A percentile compares a stretch with the other conserved stretches of the same genome.
phyloP scores from a whole-genome alignment of 2,113 vertebrate species.

The Conger conger region DNA sequence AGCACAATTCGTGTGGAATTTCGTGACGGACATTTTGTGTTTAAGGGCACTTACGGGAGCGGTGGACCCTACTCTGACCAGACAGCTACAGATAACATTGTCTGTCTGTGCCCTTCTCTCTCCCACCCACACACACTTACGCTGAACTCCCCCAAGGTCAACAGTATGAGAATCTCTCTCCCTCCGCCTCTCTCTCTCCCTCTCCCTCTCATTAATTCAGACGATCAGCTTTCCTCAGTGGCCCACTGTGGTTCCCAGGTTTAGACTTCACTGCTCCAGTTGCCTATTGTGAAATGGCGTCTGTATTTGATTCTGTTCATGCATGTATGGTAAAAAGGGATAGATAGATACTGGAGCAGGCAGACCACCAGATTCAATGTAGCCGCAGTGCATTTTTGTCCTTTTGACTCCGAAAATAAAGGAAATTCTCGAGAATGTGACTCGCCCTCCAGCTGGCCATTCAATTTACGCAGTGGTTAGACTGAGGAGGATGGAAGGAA shows the following conservation, averaged over 20 bases:
- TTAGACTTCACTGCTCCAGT: slow-evolving; percentile 40
- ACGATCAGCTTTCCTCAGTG: not conserved
- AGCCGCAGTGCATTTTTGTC: not conserved
- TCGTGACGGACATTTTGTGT: not conserved
- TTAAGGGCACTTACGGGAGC: not conserved
- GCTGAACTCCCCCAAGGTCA: not conserved
- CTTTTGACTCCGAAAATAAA: not conserved
- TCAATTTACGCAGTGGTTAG: not conserved
- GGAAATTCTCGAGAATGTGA: not conserved
- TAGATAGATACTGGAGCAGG: not conserved
- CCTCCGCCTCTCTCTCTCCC: not conserved
- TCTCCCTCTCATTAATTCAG: slow-evolving; percentile 4
- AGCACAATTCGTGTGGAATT: not conserved
- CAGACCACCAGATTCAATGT: not conserved
- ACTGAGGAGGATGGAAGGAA: not conserved
- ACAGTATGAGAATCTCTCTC: not conserved
- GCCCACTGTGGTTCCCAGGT: not conserved
- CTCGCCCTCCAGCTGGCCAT: not conserved
- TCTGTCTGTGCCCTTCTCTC: not conserved
- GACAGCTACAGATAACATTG: too few species aligned
- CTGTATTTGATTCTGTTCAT: slow-evolving; percentile 6
- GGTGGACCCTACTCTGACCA: too few species aligned
- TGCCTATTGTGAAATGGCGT: slow-evolving; percentile 26
- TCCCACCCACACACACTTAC: not conserved
- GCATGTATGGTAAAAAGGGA: not conserved